These are phyloP conservation scores for Xylocampa areola DNA, from an alignment of 2,888 invertebrate species.

Conservation along the genomic window DNA sequence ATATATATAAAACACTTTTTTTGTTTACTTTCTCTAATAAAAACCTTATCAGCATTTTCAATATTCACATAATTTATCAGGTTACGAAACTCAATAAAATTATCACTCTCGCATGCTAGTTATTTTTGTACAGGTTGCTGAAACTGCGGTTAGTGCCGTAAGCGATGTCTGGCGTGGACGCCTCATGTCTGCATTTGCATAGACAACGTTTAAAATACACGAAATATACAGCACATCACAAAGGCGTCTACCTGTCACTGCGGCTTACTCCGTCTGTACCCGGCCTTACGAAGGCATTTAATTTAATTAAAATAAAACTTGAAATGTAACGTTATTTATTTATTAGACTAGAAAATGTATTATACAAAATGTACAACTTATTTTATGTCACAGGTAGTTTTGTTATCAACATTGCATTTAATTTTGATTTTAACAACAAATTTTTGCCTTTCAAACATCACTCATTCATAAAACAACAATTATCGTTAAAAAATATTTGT, in stretches of 20 bases:
- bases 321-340: conserved; percentile 12
- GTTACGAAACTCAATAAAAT: conserved; percentile 20
- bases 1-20: no score
- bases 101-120: conserved; percentile 11
- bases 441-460: not conserved
- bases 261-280: conserved; percentile 16
- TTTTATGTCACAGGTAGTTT: not conserved
- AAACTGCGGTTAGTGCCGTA: conserved; percentile 40
- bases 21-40: no score
- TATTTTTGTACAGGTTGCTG: conserved; percentile 39
- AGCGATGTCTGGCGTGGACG: conserved; percentile 45
- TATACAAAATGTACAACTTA: conserved; percentile 26
- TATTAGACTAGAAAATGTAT: conserved; percentile 46
- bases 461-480: not conserved
- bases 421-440: conserved; percentile 8
- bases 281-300: conserved; percentile 4
- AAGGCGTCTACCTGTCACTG: conserved; percentile 26
- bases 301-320: conserved; percentile 22
- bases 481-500: conserved; percentile 4
- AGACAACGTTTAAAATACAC: conserved; percentile 45
- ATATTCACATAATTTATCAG: no score
- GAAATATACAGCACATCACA: conserved; percentile 36
- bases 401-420: conserved; percentile 20
- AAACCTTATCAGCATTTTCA: no score
- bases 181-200: conserved; percentile 49